Evolutionary conservation across 2,888 invertebrate genomes (phyloP), one percentile per base, ranked within the genome.

Genomic region (Calameuta pallipes): DNA sequence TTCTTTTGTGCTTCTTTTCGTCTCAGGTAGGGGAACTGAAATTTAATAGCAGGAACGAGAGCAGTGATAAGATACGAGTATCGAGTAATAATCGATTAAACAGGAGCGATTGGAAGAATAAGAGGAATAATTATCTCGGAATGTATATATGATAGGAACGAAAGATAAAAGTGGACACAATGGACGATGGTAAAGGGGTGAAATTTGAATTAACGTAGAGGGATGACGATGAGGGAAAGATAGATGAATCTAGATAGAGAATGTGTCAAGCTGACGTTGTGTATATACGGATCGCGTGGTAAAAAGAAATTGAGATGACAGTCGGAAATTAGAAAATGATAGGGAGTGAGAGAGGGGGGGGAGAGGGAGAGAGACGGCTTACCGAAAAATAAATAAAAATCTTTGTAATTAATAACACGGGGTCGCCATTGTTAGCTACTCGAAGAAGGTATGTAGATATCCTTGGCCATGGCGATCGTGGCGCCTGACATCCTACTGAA

Each of bases 31-130:
- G 12, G 31, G 31, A 71, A 71, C 71, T 31, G 70, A 35, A 73
- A 77, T 76, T 81, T 78, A 76, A 78, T 23, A 56, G 56, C 56
- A 9, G 9, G 56, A 56, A 80, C 79, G 79, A 71, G 80, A 78
- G 82, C 81, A 80, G 79, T 81, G 79, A 79, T 78, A 77, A 75
- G 81, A 78, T 79, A 81, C 79, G 79, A 79, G 78, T 80, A 81
- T 76, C 75, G 77, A 81, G 76, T 75, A 81, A 81, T 79, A 81
- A 80, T 76, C 75, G 78, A 82, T 82, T 78, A 76, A 75, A 76
- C 80, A 76, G 76, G 79, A 79, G 56, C 56, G 9, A 41, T 15
- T 80, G 74, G 77, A 77, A 80, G 78, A n/a, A 33, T 15, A 73
- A 73, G 78, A 77, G 79, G 76, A 79, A 79, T 75, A 75, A 71